These are phyloP conservation scores for Pedetes capensis DNA, from an alignment of 2,113 vertebrate species.

Conservation along the genomic window DNA sequence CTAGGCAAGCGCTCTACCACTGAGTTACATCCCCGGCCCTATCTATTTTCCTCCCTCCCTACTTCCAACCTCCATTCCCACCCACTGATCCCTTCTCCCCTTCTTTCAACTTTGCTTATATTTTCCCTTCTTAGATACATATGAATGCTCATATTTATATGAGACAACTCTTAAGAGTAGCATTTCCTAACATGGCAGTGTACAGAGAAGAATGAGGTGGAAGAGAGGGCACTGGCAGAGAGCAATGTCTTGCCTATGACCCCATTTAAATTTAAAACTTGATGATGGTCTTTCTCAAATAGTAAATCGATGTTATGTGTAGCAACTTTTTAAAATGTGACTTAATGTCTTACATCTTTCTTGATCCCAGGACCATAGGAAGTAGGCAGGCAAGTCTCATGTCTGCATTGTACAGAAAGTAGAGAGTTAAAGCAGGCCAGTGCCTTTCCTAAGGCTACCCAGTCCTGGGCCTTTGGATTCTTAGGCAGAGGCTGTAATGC, in stretches of 20 bases:
- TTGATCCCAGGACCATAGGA: neutral
- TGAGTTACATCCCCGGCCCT: too few relatives aligned
- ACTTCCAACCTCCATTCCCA: too few relatives aligned
- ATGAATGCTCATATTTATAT: too few relatives aligned
- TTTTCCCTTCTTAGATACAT: too few relatives aligned
- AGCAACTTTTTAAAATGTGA: neutral
- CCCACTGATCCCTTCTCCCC: too few relatives aligned
- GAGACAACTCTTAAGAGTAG: neutral
- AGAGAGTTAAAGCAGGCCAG: neutral
- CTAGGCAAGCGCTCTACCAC: neutral
- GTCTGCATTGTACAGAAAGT: neutral
- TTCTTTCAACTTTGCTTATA: too few relatives aligned
- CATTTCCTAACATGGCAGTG: neutral
- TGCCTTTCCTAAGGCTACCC: neutral
- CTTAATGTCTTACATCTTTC: neutral
- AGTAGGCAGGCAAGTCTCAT: neutral
- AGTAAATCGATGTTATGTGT: neutral
- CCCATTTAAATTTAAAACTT: neutral
- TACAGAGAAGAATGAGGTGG: neutral
- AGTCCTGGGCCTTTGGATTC: neutral
- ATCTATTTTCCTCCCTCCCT: too few relatives aligned
- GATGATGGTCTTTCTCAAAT: neutral
- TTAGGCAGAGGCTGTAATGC: neutral
- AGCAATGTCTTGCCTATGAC: neutral
- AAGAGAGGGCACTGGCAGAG: neutral